Conservation (phyloP, 2,888 invertebrate genomes). For the Lasiommata megera region DNA sequence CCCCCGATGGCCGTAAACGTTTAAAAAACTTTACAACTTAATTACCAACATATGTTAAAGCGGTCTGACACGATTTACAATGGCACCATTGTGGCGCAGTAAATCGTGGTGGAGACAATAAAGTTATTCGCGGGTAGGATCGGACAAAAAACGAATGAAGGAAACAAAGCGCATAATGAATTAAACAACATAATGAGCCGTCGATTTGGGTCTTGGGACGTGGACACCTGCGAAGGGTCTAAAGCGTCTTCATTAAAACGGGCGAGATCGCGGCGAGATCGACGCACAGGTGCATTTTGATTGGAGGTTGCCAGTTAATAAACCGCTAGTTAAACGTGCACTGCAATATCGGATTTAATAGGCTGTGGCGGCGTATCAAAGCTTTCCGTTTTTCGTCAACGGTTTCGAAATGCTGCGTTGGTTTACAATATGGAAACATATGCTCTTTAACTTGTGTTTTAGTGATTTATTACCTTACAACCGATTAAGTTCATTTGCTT, state of each 20-base stretch:
- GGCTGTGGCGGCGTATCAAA: slow-evolving; percentile 11
- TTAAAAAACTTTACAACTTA: slow-evolving; percentile 71
- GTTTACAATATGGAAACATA: background rate
- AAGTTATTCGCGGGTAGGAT: slow-evolving; percentile 64
- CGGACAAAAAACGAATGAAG: slow-evolving; percentile 61
- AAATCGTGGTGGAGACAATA: slow-evolving; percentile 65
- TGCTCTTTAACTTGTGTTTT: background rate
- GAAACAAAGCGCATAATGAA: slow-evolving; percentile 79
- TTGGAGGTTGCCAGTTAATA: slow-evolving; percentile 50
- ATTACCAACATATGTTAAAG: slow-evolving; percentile 77
- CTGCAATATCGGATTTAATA: slow-evolving; percentile 36
- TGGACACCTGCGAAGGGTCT: slow-evolving; percentile 68
- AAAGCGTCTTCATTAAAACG: slow-evolving; percentile 77
- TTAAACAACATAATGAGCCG: slow-evolving; percentile 73
- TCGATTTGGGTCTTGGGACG: slow-evolving; percentile 49
- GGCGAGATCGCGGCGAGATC: slow-evolving; percentile 36
- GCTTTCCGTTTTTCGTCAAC: slow-evolving; percentile 6
- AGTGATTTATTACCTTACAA: background rate
- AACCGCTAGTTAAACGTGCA: slow-evolving; percentile 42
- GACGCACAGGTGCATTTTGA: slow-evolving; percentile 64
- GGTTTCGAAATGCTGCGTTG: background rate
- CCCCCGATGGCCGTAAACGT: slow-evolving; percentile 59
- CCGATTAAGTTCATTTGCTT: background rate
- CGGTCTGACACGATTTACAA: slow-evolving; percentile 70
- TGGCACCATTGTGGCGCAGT: slow-evolving; percentile 64